Evolutionary conservation across 2,113 vertebrate genomes (phyloP), one percentile per base, ranked within the genome.

Genomic region (Artemisiospiza belli): DNA sequence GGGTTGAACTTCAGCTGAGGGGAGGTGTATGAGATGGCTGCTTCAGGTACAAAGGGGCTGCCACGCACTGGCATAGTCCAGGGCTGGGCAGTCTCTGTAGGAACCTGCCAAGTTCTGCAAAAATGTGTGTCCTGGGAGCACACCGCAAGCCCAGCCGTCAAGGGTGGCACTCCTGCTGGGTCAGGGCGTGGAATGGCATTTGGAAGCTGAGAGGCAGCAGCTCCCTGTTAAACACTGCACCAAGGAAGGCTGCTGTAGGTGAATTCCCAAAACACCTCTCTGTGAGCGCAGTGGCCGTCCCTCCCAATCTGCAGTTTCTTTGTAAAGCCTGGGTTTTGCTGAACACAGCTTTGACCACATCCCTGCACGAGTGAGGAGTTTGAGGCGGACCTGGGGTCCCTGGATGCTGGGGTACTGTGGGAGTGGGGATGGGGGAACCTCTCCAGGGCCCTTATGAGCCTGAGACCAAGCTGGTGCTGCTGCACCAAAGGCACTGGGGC

Each of bases 201-300:
- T 52, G 46, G 33, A 30, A 62, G 68, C 2, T 3, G 20, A 67
- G 23, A 6, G 47, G 31, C 67, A 49, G 44, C 39, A 49, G 39
- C 39, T 74, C 30, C 15, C 23, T 10, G 8, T 55, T 55, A 18
- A 39, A 80, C 27, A 3, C 11, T 15, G 14, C 1, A 0, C 9
- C 15, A 54, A 22, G 39, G 27, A 6, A 31, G 57, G 46, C 41
- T 66, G 3, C 44, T 37, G 39, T 3, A 2, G 44, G 46, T 4
- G 5, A 17, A 37, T 47, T 54, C 14, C 33, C 43, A 10, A 5
- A 74, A 25, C 3, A 3, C 12, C 21, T 19, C 19, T 31, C 21
- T 19, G 33, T 13, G n/a, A 27, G 49, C 12, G 20, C 9, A 8
- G 15, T 9, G n/a, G 23, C n/a, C 0, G 0, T 20, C 11, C 33